Evolutionary conservation across 2,797 vertebrate species (phyloP), one percentile per base, ranked within the genome.

Genomic region (Paguma larvata): DNA sequence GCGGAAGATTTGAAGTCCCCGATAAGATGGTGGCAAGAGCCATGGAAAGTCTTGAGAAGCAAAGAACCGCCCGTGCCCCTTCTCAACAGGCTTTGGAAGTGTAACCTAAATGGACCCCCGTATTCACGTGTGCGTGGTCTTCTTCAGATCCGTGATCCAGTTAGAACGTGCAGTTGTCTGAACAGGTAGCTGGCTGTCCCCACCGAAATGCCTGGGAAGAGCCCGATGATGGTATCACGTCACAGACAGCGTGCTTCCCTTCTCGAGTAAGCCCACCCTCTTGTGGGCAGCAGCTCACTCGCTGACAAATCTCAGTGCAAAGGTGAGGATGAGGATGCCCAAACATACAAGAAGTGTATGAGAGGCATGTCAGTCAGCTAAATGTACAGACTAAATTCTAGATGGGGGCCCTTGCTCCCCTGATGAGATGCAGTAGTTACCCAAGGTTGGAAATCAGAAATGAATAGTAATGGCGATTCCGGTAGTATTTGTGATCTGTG

Each of bases 281-380:
- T 27, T n/a, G 8, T 12, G 4, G 5, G 1, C 18, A 9, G 23
- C 30, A 8, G 23, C 18, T 65, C 68, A 23, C 13, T 0, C 1
- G 2, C 6, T 3, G 51, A 53, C 32, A 19, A 3, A 18, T 23
- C 3, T 0, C 13, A 21, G 15, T 14, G 13, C 16, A 44, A 70
- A 1, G 8, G 11, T 0, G 30, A 72, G 34, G 32, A 30, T 8
- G 14, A 92, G 27, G 86, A 1, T 4, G 27, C 2, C 25, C 79
- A 10, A 0, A 4, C 0, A 1, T 1, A 1, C 6, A 21, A 2
- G 25, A 38, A 21, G 4, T 25, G 1, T 3, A 1, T 0, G 12
- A 68, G n/a, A 59, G 51, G 23, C 6, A 27, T 63, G 32, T 6
- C 6, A 5, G 9, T 67, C n/a, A 7, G 3, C 91, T 14, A 5